phyloP scores from a whole-genome alignment of 2,797 vertebrate genomes.

The Sarcoramphus papa region DNA sequence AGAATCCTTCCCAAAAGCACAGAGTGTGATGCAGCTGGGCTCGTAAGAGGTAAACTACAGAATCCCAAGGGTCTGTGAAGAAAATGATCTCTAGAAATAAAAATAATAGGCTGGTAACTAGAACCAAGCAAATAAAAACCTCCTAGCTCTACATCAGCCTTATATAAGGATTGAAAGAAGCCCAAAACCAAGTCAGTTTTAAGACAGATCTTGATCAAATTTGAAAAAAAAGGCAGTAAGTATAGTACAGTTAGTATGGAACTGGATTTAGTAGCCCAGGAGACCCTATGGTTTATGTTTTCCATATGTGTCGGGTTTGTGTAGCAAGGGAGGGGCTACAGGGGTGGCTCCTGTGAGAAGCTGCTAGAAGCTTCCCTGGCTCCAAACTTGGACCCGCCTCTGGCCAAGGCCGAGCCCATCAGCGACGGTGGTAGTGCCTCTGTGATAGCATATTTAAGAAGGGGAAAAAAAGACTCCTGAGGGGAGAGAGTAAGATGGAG shows the following conservation, averaged over 20 bases:
- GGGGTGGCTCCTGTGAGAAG: too few species aligned
- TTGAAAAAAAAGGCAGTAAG: accelerated
- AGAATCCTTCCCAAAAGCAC: not conserved
- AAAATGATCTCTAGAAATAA: not conserved
- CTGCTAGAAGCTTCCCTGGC: too few species aligned
- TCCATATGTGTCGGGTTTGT: too few species aligned
- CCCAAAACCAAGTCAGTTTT: not conserved
- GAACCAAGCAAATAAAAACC: not conserved
- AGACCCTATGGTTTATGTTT: not conserved
- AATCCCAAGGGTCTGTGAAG: not conserved
- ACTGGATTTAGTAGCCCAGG: not conserved
- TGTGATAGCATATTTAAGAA: too few species aligned
- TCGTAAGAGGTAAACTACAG: not conserved
- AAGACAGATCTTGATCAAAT: not conserved
- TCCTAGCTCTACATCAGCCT: not conserved
- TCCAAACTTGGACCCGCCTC: too few species aligned
- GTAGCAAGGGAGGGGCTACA: too few species aligned
- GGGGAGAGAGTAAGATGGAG: too few species aligned
- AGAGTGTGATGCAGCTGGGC: not conserved
- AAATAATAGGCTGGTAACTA: not conserved
- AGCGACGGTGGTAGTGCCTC: too few species aligned
- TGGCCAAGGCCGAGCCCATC: too few species aligned
- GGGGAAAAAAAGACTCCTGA: too few species aligned
- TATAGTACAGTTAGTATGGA: not conserved
- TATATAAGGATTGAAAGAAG: not conserved